Evolutionary conservation across 2,797 vertebrate species (phyloP).

Genomic region (Rhinophrynus dorsalis): DNA sequence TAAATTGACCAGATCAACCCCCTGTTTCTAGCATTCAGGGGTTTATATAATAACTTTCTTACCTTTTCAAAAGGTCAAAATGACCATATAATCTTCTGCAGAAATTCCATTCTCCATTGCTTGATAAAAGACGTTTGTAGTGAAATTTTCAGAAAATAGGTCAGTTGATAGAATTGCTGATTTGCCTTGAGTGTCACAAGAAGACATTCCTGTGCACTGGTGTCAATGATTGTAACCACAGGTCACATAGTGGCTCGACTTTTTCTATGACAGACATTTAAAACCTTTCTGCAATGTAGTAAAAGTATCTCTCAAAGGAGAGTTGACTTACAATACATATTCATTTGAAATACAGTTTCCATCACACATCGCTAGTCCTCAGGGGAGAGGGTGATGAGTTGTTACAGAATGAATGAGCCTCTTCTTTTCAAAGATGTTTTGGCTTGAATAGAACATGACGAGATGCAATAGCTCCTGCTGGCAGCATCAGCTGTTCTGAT

Average conservation of each 20-base stretch:
- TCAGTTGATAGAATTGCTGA: not conserved
- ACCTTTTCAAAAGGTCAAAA: too few species aligned
- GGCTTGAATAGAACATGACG: not conserved
- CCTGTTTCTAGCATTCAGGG: too few species aligned
- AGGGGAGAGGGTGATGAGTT: not conserved
- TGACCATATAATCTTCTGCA: too few species aligned
- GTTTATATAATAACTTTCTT: too few species aligned
- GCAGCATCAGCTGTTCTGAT: not conserved
- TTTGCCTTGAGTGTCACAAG: not conserved
- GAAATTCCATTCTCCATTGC: not conserved
- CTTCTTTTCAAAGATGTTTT: not conserved
- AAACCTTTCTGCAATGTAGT: not conserved
- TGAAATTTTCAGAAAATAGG: not conserved
- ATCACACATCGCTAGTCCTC: not conserved
- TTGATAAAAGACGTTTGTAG: not conserved
- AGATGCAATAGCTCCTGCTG: not conserved
- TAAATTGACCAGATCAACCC: too few species aligned
- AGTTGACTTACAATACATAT: not conserved
- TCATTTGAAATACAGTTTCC: not conserved
- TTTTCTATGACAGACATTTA: not conserved
- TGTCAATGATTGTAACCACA: not conserved
- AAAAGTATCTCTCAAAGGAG: not conserved
- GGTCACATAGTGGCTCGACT: not conserved
- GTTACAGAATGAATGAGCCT: not conserved
- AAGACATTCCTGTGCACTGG: constrained; percentile 12